phyloP scores from a whole-genome alignment of 1,140 invertebrate species.

The Calliphora vicina region DNA sequence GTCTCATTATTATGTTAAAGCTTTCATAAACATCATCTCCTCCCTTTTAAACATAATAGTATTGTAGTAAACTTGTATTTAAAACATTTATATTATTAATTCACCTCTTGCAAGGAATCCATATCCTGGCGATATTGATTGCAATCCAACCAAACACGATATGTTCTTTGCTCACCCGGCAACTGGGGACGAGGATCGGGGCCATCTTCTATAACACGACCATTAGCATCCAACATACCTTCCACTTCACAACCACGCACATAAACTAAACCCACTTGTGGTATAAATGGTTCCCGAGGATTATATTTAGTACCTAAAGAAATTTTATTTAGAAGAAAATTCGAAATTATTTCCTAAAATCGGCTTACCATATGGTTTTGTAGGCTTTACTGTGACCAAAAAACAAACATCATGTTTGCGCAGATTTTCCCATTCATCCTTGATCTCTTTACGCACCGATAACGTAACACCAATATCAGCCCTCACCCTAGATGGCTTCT shows the following conservation, averaged over 20 bases:
- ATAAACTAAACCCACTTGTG: conserved; percentile 89
- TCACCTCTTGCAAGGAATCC: conserved; percentile 69
- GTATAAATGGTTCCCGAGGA: conserved; percentile 82
- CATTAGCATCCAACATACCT: conserved; percentile 96
- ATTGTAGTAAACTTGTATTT: conserved; percentile 23
- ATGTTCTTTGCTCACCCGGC: conserved; percentile 89
- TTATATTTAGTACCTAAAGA: conserved; percentile 75
- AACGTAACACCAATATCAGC: conserved; percentile 95
- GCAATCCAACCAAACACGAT: conserved; percentile 91
- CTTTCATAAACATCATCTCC: conserved; percentile 89
- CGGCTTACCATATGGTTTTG: conserved; percentile 72
- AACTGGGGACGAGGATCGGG: conserved; percentile 87
- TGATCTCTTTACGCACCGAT: conserved; percentile 88
- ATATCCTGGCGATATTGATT: conserved; percentile 97
- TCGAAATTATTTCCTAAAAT: neutral
- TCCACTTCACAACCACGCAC: conserved; percentile 98
- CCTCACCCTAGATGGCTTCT: conserved; percentile 90
- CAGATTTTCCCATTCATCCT: conserved; percentile 96
- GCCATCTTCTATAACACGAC: conserved; percentile 96
- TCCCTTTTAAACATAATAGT: conserved; percentile 45
- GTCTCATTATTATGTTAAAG: conserved; percentile 97
- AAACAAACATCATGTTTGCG: conserved; percentile 99
- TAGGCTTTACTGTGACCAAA: conserved; percentile 88
- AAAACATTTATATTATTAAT: neutral
- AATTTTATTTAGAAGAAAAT: conserved; percentile 1